These are phyloP conservation scores for Mamestra configurata DNA, from an alignment of 1,140 invertebrate genomes.

Conservation along the genomic window DNA sequence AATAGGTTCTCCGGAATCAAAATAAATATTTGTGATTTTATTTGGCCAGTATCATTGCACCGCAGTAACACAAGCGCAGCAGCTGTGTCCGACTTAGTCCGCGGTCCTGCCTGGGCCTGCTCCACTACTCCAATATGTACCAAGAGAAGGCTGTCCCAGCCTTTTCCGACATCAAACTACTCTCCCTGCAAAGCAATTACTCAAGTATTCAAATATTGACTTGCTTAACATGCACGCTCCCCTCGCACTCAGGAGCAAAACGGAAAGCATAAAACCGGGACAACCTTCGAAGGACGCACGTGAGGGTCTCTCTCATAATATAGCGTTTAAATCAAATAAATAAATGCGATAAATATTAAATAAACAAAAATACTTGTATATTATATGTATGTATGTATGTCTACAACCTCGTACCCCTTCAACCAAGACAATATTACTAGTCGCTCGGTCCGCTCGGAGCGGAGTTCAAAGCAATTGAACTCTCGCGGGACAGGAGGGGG, in stretches of 20 bases:
- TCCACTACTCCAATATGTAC: constrained; percentile 70
- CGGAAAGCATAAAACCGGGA: constrained; percentile 88
- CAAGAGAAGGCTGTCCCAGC: constrained; percentile 85
- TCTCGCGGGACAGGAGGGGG: constrained; percentile 61
- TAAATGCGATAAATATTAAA: constrained; percentile 87
- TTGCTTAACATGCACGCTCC: constrained; percentile 81
- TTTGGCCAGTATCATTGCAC: constrained; percentile 86
- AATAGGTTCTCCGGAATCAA: constrained; percentile 88
- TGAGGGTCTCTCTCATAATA: constrained; percentile 72
- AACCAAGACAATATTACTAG: constrained; percentile 85
- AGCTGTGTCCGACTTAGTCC: constrained; percentile 41
- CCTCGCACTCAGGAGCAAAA: constrained; percentile 74
- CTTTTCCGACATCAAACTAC: constrained; percentile 70
- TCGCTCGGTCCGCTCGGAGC: constrained; percentile 71
- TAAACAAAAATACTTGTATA: constrained; percentile 81
- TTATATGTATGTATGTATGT: constrained; percentile 50
- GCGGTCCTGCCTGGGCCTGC: neutral
- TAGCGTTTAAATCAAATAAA: constrained; percentile 83
- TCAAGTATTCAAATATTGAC: constrained; percentile 74
- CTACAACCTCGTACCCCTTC: constrained; percentile 87
- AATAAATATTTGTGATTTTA: constrained; percentile 81
- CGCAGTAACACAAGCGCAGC: constrained; percentile 77
- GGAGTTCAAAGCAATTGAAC: constrained; percentile 84
- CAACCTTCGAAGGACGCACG: constrained; percentile 86
- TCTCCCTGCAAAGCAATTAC: constrained; percentile 82